Evolutionary conservation across 2,113 vertebrate genomes (phyloP).

Genomic region (Turnix velox): DNA sequence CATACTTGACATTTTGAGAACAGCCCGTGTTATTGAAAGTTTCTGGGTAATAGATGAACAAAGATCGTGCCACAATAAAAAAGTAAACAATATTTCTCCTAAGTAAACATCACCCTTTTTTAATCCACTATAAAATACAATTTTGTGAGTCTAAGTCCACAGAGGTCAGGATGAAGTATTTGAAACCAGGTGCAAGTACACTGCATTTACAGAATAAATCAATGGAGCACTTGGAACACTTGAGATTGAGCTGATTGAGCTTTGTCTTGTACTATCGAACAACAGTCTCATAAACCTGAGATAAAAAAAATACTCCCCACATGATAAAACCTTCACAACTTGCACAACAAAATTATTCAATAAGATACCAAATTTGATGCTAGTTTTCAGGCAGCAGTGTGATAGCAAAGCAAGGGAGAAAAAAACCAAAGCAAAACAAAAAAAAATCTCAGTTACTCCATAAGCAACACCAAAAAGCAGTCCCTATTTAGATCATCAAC

Average conservation of each 20-base stretch:
- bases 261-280: not conserved
- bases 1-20: not conserved
- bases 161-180: not conserved
- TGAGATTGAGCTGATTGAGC: not conserved
- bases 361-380: not conserved
- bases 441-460: not conserved
- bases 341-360: fast-evolving
- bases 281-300: not conserved
- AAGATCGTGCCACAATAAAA: not conserved
- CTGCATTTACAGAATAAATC: not conserved
- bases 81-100: not conserved
- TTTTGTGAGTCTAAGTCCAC: not conserved
- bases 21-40: not conserved
- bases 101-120: not conserved
- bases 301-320: not conserved
- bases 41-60: not conserved
- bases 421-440: not conserved
- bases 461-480: not conserved
- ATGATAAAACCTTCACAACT: not conserved
- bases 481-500: not conserved
- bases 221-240: not conserved
- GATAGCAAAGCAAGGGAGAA: not conserved
- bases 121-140: not conserved
- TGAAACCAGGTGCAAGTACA: not conserved
- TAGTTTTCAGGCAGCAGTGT: not conserved